phyloP scores from a whole-genome alignment of 2,888 invertebrate genomes.

The Ectobius pallidus region DNA sequence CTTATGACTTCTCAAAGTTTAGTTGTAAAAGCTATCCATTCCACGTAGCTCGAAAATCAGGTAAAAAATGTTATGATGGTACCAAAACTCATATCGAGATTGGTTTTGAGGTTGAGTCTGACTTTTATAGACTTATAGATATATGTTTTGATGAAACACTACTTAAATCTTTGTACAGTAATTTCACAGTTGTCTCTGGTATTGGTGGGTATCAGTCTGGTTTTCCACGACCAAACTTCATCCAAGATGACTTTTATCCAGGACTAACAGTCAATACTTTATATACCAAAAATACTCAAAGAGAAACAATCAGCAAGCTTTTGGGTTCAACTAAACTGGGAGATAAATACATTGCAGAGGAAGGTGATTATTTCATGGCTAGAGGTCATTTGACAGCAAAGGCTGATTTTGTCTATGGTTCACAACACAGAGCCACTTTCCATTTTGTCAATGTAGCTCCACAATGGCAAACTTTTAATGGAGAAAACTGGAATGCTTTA shows the following conservation, averaged over 20 bases:
- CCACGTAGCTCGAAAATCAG: conserved; percentile 56
- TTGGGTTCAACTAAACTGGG: conserved; percentile 35
- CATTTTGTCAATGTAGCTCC: conserved; percentile 70
- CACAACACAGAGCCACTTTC: conserved; percentile 65
- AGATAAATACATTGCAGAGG: conserved; percentile 17
- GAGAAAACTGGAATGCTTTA: conserved; percentile 61
- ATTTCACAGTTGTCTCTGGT: conserved; percentile 57
- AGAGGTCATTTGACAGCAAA: conserved; percentile 69
- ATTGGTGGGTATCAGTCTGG: conserved; percentile 59
- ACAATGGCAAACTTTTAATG: conserved; percentile 70
- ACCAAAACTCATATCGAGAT: conserved; percentile 58
- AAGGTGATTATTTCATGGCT: conserved; percentile 54
- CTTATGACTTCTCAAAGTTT: conserved; percentile 53
- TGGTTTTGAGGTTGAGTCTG: conserved; percentile 58
- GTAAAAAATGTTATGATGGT: conserved; percentile 55
- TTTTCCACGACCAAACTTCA: conserved; percentile 58
- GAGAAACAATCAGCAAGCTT: conserved; percentile 21
- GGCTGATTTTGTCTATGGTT: conserved; percentile 66
- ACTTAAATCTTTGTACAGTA: conserved; percentile 61
- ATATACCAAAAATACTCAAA: conserved; percentile 47
- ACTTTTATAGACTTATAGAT: conserved; percentile 58
- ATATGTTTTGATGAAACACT: conserved; percentile 62
- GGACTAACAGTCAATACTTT: conserved; percentile 50
- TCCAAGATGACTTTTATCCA: conserved; percentile 59
- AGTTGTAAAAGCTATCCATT: conserved; percentile 55